Percentiles rank a stretch among this genome's conserved stretches.
Conservation (phyloP, 2,888 invertebrate genomes). For the Eurytoma adleriae region DNA sequence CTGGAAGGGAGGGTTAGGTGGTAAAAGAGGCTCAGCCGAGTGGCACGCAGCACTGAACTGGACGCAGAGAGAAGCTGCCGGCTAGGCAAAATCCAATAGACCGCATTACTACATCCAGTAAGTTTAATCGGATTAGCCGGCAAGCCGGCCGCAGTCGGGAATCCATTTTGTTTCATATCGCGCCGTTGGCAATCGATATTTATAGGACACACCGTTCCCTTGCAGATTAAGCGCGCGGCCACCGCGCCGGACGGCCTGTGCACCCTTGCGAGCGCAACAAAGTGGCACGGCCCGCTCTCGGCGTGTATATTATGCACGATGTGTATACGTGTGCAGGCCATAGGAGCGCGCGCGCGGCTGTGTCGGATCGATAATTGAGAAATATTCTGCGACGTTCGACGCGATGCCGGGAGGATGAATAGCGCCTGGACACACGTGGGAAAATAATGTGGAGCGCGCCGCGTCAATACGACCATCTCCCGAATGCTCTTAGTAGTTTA, state of each 20-base stretch:
- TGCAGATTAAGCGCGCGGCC: constrained; percentile 10
- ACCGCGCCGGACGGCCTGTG: background rate
- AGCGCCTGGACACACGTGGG: background rate
- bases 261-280: background rate
- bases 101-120: constrained; percentile 53
- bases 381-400: constrained; percentile 4
- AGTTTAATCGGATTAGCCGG: constrained; percentile 52
- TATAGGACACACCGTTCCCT: constrained; percentile 33
- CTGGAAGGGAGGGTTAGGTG: too few species aligned
- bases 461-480: background rate
- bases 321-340: background rate
- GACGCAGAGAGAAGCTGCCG: background rate
- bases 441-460: background rate
- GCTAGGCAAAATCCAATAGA: constrained; percentile 50
- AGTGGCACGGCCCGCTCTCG: background rate
- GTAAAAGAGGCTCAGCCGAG: background rate
- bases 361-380: constrained; percentile 42
- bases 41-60: background rate
- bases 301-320: background rate
- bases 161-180: constrained; percentile 50
- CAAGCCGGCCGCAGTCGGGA: constrained; percentile 4
- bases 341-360: too few species aligned
- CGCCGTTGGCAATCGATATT: constrained; percentile 41
- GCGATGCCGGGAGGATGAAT: constrained; percentile 6
- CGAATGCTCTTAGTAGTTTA: too few species aligned